Conservation (phyloP, 2,888 invertebrate species). For the Spatulosminthurus flaviceps region DNA sequence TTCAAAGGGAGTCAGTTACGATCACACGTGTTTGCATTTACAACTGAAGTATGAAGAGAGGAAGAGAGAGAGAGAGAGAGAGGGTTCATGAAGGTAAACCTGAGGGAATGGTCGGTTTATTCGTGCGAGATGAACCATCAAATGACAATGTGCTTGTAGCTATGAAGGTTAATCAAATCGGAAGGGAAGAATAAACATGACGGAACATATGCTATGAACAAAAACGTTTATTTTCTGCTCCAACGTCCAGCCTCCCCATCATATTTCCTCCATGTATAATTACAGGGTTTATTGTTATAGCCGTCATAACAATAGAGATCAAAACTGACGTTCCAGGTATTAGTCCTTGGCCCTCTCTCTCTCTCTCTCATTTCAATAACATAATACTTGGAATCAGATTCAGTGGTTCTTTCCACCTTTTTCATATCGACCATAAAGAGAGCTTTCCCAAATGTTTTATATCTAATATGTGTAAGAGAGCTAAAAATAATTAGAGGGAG, state of each 20-base stretch:
- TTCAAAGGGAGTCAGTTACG: too few relatives aligned
- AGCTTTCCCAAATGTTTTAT: too few relatives aligned
- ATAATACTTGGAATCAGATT: too few relatives aligned
- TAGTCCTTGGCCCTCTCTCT: neutral
- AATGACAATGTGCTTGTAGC: conserved; percentile 27
- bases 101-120: neutral
- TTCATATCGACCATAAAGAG: too few relatives aligned
- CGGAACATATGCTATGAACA: neutral
- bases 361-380: neutral
- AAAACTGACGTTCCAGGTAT: too few relatives aligned
- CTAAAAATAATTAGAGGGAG: too few relatives aligned
- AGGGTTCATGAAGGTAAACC: neutral
- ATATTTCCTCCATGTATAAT: too few relatives aligned
- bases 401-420: too few relatives aligned
- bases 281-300: too few relatives aligned
- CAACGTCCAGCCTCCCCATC: neutral
- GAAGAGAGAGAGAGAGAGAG: neutral
- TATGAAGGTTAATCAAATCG: conserved; percentile 19
- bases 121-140: conserved; percentile 36
- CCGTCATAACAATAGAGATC: too few relatives aligned
- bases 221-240: neutral
- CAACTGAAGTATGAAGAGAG: neutral
- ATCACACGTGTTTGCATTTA: too few relatives aligned
- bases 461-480: too few relatives aligned
- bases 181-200: neutral